These are phyloP conservation scores for Limenitis arthemis DNA, from an alignment of 2,888 invertebrate genomes.

Conservation along the genomic window DNA sequence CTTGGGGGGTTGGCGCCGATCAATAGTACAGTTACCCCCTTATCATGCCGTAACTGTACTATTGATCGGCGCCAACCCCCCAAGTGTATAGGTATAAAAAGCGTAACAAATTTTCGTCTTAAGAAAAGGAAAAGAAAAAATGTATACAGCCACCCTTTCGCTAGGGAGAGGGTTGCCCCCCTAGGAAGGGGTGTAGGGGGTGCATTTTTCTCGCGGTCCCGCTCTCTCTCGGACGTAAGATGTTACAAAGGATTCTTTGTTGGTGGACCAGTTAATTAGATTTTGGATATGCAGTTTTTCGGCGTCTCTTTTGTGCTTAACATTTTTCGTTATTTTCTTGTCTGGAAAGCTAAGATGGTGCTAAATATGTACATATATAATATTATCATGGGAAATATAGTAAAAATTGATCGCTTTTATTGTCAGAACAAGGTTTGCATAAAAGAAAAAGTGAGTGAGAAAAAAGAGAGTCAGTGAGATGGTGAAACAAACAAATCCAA, in stretches of 20 bases:
- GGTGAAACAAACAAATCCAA: too few species aligned
- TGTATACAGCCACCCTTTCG: slow-evolving; percentile 62
- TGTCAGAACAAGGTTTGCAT: too few species aligned
- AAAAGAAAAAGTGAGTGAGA: too few species aligned
- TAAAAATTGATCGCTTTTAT: too few species aligned
- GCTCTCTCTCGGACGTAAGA: slow-evolving; percentile 59
- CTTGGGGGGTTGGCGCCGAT: slow-evolving; percentile 52
- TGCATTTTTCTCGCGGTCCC: slow-evolving; percentile 61
- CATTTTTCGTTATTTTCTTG: slow-evolving; percentile 7
- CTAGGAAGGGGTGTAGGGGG: slow-evolving; percentile 32
- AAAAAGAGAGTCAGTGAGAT: too few species aligned
- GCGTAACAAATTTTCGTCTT: slow-evolving; percentile 73
- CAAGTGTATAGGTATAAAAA: slow-evolving; percentile 67
- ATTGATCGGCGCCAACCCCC: slow-evolving; percentile 60
- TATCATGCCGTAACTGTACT: slow-evolving; percentile 42
- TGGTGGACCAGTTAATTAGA: slow-evolving; percentile 41
- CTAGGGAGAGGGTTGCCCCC: slow-evolving; percentile 32
- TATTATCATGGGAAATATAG: too few species aligned
- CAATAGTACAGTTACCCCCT: slow-evolving; percentile 53
- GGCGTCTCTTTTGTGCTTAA: slow-evolving; percentile 19
- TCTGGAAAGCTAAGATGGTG: neutral
- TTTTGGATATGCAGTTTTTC: slow-evolving; percentile 33
- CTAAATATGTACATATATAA: too few species aligned
- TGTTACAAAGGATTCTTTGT: slow-evolving; percentile 67
- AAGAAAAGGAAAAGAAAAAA: slow-evolving; percentile 73